Evolutionary conservation across 2,888 invertebrate species (phyloP).

Genomic region (Gastracanthus pulcherrimus): DNA sequence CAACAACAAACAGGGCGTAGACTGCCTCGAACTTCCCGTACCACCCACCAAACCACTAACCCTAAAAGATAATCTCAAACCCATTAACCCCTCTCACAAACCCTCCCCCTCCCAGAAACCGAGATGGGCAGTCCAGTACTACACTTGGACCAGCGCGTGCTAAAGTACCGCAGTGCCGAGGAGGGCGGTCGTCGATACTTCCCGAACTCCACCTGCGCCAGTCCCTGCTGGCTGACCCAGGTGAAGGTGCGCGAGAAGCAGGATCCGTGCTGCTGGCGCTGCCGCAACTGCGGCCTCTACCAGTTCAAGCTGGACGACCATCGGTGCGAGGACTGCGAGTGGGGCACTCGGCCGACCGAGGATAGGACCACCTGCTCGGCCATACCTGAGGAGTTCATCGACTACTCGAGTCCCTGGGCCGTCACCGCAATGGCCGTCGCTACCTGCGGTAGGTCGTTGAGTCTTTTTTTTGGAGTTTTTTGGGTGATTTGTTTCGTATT

Average conservation of each 20-base stretch:
- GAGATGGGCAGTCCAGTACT: conserved; percentile 47
- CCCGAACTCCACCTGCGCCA: conserved; percentile 77
- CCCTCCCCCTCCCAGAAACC: not conserved
- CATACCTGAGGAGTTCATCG: conserved; percentile 78
- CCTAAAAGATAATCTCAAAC: not conserved
- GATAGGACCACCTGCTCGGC: conserved; percentile 74
- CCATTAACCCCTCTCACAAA: too few species aligned
- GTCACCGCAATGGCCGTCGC: conserved; percentile 77
- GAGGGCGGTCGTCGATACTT: conserved; percentile 66
- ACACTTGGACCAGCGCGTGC: conserved; percentile 53
- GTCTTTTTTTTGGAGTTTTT: not conserved
- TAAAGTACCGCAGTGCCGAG: conserved; percentile 71
- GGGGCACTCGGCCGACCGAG: conserved; percentile 73
- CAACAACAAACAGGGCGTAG: too few species aligned
- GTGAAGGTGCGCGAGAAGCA: conserved; percentile 75
- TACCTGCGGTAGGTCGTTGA: conserved; percentile 66
- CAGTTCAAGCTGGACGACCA: conserved; percentile 76
- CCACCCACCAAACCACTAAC: not conserved
- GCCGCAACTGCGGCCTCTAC: conserved; percentile 77
- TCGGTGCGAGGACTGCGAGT: conserved; percentile 77
- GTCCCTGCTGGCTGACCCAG: conserved; percentile 73
- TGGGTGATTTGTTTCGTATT: too few species aligned
- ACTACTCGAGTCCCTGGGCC: conserved; percentile 78
- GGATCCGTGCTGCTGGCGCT: conserved; percentile 80
- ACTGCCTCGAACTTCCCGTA: too few species aligned